Evolutionary conservation across 2,888 invertebrate genomes (phyloP), one percentile per base, ranked within the genome.

Genomic region (Pheosia tremula): DNA sequence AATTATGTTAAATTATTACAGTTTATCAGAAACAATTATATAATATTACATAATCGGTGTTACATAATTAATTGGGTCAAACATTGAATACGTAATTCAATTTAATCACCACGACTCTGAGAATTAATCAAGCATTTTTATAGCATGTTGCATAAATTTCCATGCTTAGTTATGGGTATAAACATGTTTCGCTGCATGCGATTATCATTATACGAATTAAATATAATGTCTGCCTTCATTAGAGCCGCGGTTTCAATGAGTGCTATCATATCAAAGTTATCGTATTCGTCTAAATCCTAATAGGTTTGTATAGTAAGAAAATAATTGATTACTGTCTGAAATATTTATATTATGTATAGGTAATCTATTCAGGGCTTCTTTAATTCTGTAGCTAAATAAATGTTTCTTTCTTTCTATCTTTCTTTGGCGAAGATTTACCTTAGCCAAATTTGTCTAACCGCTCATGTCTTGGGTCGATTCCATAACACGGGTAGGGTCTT

Each of bases 401-500:
- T 24, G 24, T 24, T 24, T 24, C 24, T 24, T 24, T 24, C 24
- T 24, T 24, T 24, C 24, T 24, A 1, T 24, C 24, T 24, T 24
- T 24, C 24, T 24, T 24, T 24, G 24, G 24, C 24, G 24, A 24
- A 24, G 24, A 24, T 24, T 24, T 24, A 8, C 10, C 9, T 1
- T 1, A 43, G 9, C 43, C 9, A 43, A 8, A 9, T 9, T 43
- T 8, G 13, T 52, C 71, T 58, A 36, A 53, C 36, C 61, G 63
- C 66, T 74, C 63, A 45, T 65, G 66, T 58, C 75, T 83, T 78
- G 70, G 63, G 74, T 67, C 81, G 69, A 63, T 62, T 64, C 68
- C 71, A 63, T 67, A 74, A 68, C 72, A 71, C 63, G 74, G 78
- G 78, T 68, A 74, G 79, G 77, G 74, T 75, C 77, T 75, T 69